Base-by-base conservation (phyloP, 1,140 invertebrate species). In the Wiebesia pumilae region DNA sequence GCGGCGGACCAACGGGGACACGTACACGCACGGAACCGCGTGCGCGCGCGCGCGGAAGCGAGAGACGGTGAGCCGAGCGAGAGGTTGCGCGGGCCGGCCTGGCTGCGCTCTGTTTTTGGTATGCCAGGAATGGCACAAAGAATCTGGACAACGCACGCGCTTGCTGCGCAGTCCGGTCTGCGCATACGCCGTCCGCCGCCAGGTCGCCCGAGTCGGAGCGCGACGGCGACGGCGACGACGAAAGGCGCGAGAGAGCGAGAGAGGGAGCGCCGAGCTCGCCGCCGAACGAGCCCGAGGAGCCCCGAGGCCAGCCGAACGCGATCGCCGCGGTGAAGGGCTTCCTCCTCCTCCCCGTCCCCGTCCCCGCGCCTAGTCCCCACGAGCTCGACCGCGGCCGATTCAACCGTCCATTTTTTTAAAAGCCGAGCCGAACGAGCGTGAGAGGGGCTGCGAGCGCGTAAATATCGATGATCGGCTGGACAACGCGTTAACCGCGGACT, bases 101-200 rank as follows among this genome's bases (percentile, higher is more conserved):
- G 81, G 62, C 77, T 78, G 81, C 95, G 93, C 96, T 94, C 96
- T 96, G 96, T 96, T 96, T 96, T 96, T 97, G 97, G 97, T 97
- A 97, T 97, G 97, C 96, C 95, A 97, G 96, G 97, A 97, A 97
- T 97, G 97, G 96, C 96, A 97, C 96, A 97, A 97, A 97, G 97
- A 97, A 97, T 97, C 97, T 95, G 95, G 96, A 97, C 96, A 97
- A 97, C 97, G 97, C 96, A 97, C 95, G 95, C 95, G 95, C 94
- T 95, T 95, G 95, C 94, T 96, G 97, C 97, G 97, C 97, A 97
- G 94, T 95, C 94, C 94, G 94, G 94, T 95, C 95, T 95, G 96
- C 96, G 96, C 96, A 97, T 94, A 95, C 96, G 95, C 95, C 95
- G 95, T 92, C 95, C 95, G 95, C 92, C 95, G 43, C 71, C n/a